These are phyloP conservation scores for Dendrolimus houi DNA, from an alignment of 2,888 invertebrate species.

Conservation along the genomic window DNA sequence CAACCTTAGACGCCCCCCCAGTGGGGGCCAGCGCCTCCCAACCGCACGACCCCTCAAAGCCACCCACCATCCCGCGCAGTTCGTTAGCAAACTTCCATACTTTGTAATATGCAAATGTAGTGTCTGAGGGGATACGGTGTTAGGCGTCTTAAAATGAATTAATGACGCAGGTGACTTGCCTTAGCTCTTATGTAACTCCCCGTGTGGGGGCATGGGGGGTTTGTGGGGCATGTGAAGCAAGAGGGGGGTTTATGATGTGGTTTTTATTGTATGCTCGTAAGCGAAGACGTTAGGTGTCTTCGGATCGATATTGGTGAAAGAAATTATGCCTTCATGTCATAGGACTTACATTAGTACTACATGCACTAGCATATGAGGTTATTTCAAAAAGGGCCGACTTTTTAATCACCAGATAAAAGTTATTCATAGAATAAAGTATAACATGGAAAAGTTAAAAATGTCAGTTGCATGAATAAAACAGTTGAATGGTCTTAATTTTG, in stretches of 20 bases:
- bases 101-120: conserved; percentile 76
- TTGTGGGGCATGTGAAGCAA: conserved; percentile 6
- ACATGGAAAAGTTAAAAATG: too few relatives aligned
- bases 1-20: conserved; percentile 53
- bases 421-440: too few relatives aligned
- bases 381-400: too few relatives aligned
- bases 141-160: conserved; percentile 74
- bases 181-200: conserved; percentile 13
- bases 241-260: neutral
- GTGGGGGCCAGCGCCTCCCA: conserved; percentile 8
- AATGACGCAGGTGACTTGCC: conserved; percentile 68
- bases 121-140: conserved; percentile 55
- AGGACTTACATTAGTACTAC: too few relatives aligned
- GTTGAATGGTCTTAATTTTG: too few relatives aligned
- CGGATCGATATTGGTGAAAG: neutral
- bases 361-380: too few relatives aligned
- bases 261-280: conserved; percentile 2
- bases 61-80: conserved; percentile 31
- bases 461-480: too few relatives aligned
- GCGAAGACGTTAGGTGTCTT: neutral
- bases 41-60: conserved; percentile 16
- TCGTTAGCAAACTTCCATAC: conserved; percentile 75
- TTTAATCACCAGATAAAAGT: too few relatives aligned
- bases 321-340: too few relatives aligned
- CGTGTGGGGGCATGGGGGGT: conserved; percentile 5